Conservation (phyloP, 1,140 invertebrate genomes). For the Drosophila insularis region DNA sequence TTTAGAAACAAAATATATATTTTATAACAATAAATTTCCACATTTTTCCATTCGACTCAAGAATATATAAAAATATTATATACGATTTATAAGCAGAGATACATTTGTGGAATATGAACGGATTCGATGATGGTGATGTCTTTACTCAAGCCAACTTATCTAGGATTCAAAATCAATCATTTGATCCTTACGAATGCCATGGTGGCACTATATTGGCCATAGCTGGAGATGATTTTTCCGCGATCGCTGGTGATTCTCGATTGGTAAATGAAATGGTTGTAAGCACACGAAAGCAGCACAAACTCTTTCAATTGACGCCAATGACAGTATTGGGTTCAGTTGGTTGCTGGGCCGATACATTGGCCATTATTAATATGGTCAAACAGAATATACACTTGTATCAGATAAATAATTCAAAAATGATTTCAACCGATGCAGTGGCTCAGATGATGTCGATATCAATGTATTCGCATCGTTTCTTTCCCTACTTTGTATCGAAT, state of each 20-base stretch:
- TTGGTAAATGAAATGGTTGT: conserved; percentile 95
- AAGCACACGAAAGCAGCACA: conserved; percentile 93
- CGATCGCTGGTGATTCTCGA: conserved; percentile 95
- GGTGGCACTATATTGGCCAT: conserved; percentile 94
- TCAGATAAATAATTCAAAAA: conserved; percentile 95
- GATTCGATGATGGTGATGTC: no score
- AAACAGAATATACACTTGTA: conserved; percentile 95
- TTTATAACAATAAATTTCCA: no score
- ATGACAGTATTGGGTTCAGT: conserved; percentile 93
- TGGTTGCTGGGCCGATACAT: conserved; percentile 98
- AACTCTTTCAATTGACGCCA: conserved; percentile 90
- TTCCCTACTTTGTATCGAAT: conserved; percentile 98
- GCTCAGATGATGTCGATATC: conserved; percentile 98
- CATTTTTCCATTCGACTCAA: no score
- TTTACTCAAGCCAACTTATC: no score
- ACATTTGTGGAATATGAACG: no score
- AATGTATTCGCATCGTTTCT: conserved; percentile 98
- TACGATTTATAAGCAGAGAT: no score
- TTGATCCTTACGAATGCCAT: not conserved
- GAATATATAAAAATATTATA: no score
- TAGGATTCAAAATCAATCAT: no score
- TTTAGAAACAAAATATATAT: no score
- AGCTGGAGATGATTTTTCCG: conserved; percentile 94
- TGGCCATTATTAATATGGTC: conserved; percentile 92
- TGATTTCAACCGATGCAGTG: conserved; percentile 95